Evolutionary conservation across 2,888 invertebrate genomes (phyloP).

Genomic region (Leptinotarsa haldemani): DNA sequence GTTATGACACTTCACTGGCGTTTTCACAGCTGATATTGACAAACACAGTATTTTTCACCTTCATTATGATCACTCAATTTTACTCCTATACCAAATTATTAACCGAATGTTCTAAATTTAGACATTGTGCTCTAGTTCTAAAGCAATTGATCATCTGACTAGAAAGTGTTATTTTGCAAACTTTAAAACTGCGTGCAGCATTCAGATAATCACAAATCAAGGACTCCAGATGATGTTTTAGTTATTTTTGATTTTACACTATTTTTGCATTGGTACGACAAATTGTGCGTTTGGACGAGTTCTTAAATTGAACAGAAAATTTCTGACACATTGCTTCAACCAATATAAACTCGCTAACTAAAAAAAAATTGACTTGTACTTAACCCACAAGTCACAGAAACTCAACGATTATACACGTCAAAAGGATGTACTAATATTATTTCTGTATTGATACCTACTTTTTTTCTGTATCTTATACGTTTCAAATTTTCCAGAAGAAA

Average conservation of each 20-base stretch:
- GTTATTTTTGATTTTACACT: conserved; percentile 11
- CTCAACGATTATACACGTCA: too few relatives aligned
- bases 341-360: too few relatives aligned
- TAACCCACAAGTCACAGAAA: too few relatives aligned
- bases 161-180: conserved; percentile 58
- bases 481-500: too few relatives aligned
- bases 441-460: too few relatives aligned
- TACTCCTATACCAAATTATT: conserved; percentile 26
- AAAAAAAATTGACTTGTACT: too few relatives aligned
- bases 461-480: too few relatives aligned
- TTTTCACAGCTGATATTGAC: conserved; percentile 63
- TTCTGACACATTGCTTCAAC: too few relatives aligned
- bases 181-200: conserved; percentile 45
- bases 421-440: too few relatives aligned
- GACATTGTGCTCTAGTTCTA: conserved; percentile 56
- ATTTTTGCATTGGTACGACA: conserved; percentile 2
- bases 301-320: too few relatives aligned
- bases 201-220: conserved; percentile 53
- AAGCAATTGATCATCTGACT: conserved; percentile 62
- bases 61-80: conserved; percentile 40
- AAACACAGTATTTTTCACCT: conserved; percentile 49
- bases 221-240: conserved; percentile 37
- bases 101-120: conserved; percentile 49
- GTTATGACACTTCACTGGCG: conserved; percentile 60
- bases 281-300: not conserved